Base-by-base conservation (phyloP, 2,113 vertebrate species). In the Chrysochloris asiatica region DNA sequence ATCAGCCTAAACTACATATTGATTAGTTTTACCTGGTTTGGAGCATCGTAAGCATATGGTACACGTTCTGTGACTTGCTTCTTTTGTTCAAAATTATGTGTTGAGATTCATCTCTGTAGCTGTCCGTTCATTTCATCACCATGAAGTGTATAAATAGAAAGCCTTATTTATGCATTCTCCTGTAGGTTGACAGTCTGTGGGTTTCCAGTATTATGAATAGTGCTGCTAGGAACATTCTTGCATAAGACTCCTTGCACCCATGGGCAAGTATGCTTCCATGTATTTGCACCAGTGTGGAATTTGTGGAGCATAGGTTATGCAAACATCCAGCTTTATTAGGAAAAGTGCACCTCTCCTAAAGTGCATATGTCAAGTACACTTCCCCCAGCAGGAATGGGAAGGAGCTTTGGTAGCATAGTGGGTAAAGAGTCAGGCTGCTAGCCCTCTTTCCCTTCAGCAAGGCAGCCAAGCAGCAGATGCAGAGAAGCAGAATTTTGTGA, bases 81-180 rank as follows among this genome's bases (percentile, higher is more conserved):
- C 54, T 82, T 59, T 75, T 75, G 72, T 19, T 47, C 72, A 75
- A 19, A 28, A 45, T 75, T 30, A 13, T 75, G 26, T 47, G 16
- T 28, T 47, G 43, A 75, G 72, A 3, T 47, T 71, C 36, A 30
- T 47, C 22, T 56, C 54, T 45, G 17, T 17, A 33, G 72, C 72
- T 47, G 43, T 30, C 78, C 38, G 88, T 50, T 86, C 95, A 45
- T 73, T 84, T 65, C 78, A 85, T 78, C 56, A n/a, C 61, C 69
- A 17, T 38, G 0, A 28, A 14, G 1, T 56, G 84, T 76, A 43
- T 82, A 85, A 93, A 88, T 33, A 89, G 21, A 47, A 22, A 61
- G 45, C 21, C 4, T 82, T 67, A 65, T 22, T 50, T 65, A 79
- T 11, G 17, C 45, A 47, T 47, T n/a, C 13, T 81, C 65, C 48